Evolutionary conservation across 2,113 vertebrate genomes (phyloP).

Genomic region (Megaleporinus macrocephalus): DNA sequence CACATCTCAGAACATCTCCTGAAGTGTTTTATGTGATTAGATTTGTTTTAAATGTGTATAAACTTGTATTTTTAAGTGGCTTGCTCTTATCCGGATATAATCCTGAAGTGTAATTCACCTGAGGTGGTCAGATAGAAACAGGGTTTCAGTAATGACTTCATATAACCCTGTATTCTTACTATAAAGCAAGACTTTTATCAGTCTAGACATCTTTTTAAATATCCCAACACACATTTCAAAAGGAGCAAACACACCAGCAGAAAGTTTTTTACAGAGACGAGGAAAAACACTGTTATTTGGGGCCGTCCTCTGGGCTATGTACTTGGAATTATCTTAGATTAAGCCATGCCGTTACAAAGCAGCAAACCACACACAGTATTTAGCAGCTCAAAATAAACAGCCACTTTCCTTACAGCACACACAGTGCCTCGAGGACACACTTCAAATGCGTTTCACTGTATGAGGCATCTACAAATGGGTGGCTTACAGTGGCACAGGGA

Average conservation of each 20-base stretch:
- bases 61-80: no score
- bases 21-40: no score
- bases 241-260: not conserved
- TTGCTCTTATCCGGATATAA: no score
- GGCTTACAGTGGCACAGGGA: constrained; percentile 29
- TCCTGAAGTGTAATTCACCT: no score
- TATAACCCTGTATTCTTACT: no score
- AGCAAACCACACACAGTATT: constrained; percentile 28
- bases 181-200: no score
- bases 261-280: not conserved
- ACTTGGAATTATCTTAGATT: constrained; percentile 34
- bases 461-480: constrained; percentile 9
- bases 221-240: not conserved
- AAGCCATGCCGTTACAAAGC: not conserved
- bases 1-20: no score
- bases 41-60: no score
- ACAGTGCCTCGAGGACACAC: constrained; percentile 20
- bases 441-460: constrained; percentile 31
- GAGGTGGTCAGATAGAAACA: no score
- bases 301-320: not conserved
- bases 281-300: not conserved
- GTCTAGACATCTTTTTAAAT: no score
- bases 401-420: constrained; percentile 23
- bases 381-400: constrained; percentile 34
- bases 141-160: no score